Base-by-base conservation (phyloP, 2,113 vertebrate genomes). In the Rhinogobius similis region DNA sequence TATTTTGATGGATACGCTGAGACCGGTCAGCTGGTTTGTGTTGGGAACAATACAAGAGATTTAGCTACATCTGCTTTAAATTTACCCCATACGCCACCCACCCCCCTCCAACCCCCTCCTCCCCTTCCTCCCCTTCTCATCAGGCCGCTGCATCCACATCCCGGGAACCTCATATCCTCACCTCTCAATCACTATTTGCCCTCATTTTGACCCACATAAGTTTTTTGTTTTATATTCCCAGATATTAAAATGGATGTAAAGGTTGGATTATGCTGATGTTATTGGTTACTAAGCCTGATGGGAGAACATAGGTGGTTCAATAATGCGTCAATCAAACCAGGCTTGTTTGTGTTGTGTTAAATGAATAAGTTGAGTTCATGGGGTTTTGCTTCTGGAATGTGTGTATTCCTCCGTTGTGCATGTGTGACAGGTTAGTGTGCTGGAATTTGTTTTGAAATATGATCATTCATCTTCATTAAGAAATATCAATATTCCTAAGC, bases 1-100 rank as follows among this genome's bases (percentile, higher is more conserved):
- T 93, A 89, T 93, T 92, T 93, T 92, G 88, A 92, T 88, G 87
- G 88, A 90, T 90, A 87, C 90, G 90, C 89, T 87, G 91, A 91
- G 82, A 89, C 77, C 14, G 24, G 84, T 84, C 93, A 95, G 94
- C 92, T 95, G 94, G 79, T 93, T 95, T 77, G 80, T 92, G 79
- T 94, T 92, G 87, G 72, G 88, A 92, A 91, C 89, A 90, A 75
- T 76, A 92, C 85, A 79, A 23, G 86, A 91, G 83, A 92, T 90
- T 89, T 59, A 68, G 90, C 77, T 62, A 68, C 92, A 87, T 91
- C 75, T 90, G 90, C 88, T 92, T 75, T 86, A 87, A 66, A 91
- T 94, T 89, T 85, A 53, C 68, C 75, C 46, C 46, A n/a, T 48
- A n/a, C 43, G 16, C 41, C 44, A 48, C 44, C 44, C 4, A n/a